Evolutionary conservation across 2,113 vertebrate species (phyloP).

Genomic region (Struthio camelus): DNA sequence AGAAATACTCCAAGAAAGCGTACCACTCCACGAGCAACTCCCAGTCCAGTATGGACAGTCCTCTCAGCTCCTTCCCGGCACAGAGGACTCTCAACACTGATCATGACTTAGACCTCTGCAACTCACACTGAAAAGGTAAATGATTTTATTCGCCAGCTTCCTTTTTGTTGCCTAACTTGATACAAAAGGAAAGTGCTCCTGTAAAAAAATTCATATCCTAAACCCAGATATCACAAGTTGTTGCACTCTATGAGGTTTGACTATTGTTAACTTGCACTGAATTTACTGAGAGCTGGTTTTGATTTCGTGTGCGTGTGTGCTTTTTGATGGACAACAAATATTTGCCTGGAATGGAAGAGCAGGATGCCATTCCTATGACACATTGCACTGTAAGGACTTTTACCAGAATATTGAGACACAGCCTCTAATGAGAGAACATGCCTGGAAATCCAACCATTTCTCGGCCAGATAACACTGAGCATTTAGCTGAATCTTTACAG

Average conservation of each 20-base stretch:
- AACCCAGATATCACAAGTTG: neutral
- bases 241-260: neutral
- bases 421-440: neutral
- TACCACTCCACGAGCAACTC: neutral
- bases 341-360: neutral
- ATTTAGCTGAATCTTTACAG: neutral
- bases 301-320: neutral
- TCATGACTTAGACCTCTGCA: neutral
- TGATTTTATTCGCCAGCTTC: neutral
- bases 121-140: neutral
- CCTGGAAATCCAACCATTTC: neutral
- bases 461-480: neutral
- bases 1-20: neutral
- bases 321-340: neutral
- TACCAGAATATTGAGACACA: neutral
- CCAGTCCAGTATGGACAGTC: neutral
- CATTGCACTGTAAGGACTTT: neutral
- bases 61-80: accelerated
- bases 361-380: neutral
- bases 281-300: neutral
- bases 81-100: neutral
- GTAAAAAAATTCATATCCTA: neutral
- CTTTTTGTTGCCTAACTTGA: neutral
- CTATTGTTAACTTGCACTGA: neutral
- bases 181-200: neutral